Evolutionary conservation across 1,140 invertebrate species (phyloP), one percentile per base, ranked within the genome.

Genomic region (Rhagoletis zephyria): DNA sequence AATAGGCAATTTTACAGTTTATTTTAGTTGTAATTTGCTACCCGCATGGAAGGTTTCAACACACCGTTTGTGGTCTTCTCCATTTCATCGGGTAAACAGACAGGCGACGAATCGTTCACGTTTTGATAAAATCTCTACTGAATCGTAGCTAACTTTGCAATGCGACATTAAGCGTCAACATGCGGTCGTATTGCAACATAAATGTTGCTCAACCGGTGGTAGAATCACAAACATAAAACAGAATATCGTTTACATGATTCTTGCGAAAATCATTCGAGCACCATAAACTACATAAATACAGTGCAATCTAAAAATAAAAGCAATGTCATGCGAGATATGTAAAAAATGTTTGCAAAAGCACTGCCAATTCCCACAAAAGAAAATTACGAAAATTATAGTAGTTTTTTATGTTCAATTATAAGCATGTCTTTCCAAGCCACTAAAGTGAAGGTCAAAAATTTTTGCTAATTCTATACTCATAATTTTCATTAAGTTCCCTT

Each of bases 121-220:
- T 74, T 7, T 42, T 12, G 6, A 74, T 74, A 42, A 48, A 42
- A 81, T n/a, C 19, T 19, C 48, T n/a, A 19, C 4, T 42, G 14
- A 81, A 81, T 81, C 16, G 30, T 30, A 30, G 16, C 48, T 12
- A 19, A 81, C 48, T 63, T n/a, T 63, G 16, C 12, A n/a, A 63
- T 12, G 61, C n/a, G 48, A 56, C 74, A 81, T 56, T 56, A 81
- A 81, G 7, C 30, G 74, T 19, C 74, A 81, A 74, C 74, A 81
- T 81, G 74, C 74, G 74, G 74, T 81, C 74, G 19, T 30, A 81
- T 81, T 81, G 51, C 74, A 81, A 81, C 74, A 81, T 56, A 81
- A 81, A 81, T 9, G 16, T 56, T 56, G 19, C 48, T 48, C 48
- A 81, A 81, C 48, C 12, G 42, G 42, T 51, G n/a, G 16, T 5